phyloP scores from a whole-genome alignment of 2,888 invertebrate species.

The Silvanus unidentatus region DNA sequence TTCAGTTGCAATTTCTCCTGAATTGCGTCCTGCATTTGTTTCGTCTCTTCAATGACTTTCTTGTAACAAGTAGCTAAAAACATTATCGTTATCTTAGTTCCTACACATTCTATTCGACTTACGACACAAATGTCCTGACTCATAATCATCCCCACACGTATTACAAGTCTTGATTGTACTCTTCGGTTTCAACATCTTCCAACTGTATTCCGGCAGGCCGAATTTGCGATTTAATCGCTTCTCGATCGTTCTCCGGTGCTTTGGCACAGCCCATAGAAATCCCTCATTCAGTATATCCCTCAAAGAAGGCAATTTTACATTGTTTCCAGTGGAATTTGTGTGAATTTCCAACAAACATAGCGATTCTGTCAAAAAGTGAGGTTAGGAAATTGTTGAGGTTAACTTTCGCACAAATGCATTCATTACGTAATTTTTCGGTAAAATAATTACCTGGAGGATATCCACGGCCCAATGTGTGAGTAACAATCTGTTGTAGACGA shows the following conservation, averaged over 20 bases:
- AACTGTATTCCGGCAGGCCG: slow-evolving; percentile 60
- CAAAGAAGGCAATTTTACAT: slow-evolving; percentile 52
- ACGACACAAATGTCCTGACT: slow-evolving; percentile 77
- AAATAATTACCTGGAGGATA: slow-evolving; percentile 47
- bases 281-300: slow-evolving; percentile 67
- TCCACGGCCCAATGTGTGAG: too few species aligned
- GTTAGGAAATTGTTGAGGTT: slow-evolving; percentile 19
- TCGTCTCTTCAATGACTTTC: slow-evolving; percentile 75
- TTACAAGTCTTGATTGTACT: slow-evolving; percentile 69
- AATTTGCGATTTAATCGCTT: slow-evolving; percentile 66
- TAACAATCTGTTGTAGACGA: slow-evolving; percentile 47
- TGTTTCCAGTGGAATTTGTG: neutral
- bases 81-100: neutral
- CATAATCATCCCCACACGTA: slow-evolving; percentile 79
- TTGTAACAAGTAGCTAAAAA: slow-evolving; percentile 75
- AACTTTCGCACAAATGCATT: slow-evolving; percentile 9
- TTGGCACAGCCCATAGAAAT: slow-evolving; percentile 78
- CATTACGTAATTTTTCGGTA: slow-evolving; percentile 17
- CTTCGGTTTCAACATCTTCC: slow-evolving; percentile 66
- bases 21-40: slow-evolving; percentile 71
- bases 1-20: slow-evolving; percentile 61
- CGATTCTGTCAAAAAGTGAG: slow-evolving; percentile 24
- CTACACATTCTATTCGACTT: slow-evolving; percentile 38
- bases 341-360: slow-evolving; percentile 12
- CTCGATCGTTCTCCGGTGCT: slow-evolving; percentile 70